Percentiles rank a stretch among this genome's conserved stretches.
These are phyloP conservation scores for Pseudomyrmex flavicornis DNA, from an alignment of 1,140 invertebrate genomes.

Conservation along the genomic window DNA sequence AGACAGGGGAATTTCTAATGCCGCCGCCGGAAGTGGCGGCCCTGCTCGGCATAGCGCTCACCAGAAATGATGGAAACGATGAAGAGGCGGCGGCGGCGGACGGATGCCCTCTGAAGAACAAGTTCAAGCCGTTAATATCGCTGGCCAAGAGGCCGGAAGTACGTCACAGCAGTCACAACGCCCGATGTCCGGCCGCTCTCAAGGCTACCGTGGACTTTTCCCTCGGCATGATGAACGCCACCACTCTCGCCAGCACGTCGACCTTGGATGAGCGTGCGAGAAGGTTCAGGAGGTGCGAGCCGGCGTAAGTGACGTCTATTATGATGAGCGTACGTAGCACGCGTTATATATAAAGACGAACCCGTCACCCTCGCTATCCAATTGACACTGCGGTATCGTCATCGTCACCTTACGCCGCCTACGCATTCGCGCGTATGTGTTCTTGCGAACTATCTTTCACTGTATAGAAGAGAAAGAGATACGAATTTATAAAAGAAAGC, in stretches of 20 bases:
- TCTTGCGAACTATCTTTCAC: too few relatives aligned
- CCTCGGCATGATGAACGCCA: constrained; percentile 73
- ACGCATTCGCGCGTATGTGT: too few relatives aligned
- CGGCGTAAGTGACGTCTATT: constrained; percentile 59
- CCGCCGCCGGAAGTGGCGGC: constrained; percentile 90
- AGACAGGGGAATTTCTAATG: constrained; percentile 90
- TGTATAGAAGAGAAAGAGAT: too few relatives aligned
- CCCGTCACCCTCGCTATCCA: neutral
- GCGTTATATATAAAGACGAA: constrained; percentile 1
- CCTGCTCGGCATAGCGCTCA: constrained; percentile 86
- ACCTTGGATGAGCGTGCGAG: constrained; percentile 73
- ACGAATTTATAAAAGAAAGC: too few relatives aligned
- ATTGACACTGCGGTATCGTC: neutral
- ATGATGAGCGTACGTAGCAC: neutral
- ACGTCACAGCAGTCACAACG: constrained; percentile 79
- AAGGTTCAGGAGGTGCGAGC: constrained; percentile 41
- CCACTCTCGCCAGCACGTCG: constrained; percentile 68
- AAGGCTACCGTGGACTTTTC: constrained; percentile 81
- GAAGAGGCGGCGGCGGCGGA: constrained; percentile 50
- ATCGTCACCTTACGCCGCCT: too few relatives aligned
- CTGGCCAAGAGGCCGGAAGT: constrained; percentile 79
- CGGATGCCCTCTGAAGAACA: constrained; percentile 68
- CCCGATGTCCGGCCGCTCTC: constrained; percentile 77
- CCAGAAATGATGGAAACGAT: constrained; percentile 61
- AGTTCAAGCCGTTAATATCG: constrained; percentile 79